Percentiles rank a stretch among this genome's conserved stretches.
phyloP scores from a whole-genome alignment of 2,113 vertebrate species.

The Murina feae region DNA sequence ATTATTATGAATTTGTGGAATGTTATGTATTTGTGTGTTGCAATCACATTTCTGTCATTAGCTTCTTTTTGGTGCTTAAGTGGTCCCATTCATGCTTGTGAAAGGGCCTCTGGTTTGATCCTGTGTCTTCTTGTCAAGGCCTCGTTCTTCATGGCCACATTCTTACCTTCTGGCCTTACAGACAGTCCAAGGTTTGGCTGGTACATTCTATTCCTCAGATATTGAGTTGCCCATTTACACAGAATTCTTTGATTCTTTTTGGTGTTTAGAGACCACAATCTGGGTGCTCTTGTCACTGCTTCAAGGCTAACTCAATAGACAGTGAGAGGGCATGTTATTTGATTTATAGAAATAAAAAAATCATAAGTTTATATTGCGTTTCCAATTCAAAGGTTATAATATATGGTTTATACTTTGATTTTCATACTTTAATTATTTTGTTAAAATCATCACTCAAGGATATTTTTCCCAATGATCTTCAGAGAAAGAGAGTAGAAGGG shows the following conservation, averaged over 20 bases:
- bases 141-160: too few species aligned
- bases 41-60: background rate
- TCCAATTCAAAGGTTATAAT: background rate
- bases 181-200: background rate
- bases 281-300: background rate
- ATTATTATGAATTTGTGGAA: background rate
- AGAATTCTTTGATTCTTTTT: background rate
- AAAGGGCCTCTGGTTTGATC: background rate
- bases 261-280: too few species aligned
- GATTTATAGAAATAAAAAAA: background rate
- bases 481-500: too few species aligned
- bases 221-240: background rate
- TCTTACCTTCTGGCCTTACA: background rate
- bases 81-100: background rate
- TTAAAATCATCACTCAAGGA: too few species aligned
- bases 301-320: background rate
- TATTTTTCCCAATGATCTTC: too few species aligned
- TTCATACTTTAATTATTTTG: background rate
- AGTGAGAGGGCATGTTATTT: background rate
- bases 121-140: too few species aligned
- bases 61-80: background rate
- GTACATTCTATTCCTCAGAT: background rate
- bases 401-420: background rate
- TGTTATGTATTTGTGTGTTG: background rate
- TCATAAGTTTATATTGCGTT: background rate